A percentile compares a stretch with the other conserved stretches of the same genome.
phyloP scores from a whole-genome alignment of 2,113 vertebrate species.

The Notarius lentiginosus region DNA sequence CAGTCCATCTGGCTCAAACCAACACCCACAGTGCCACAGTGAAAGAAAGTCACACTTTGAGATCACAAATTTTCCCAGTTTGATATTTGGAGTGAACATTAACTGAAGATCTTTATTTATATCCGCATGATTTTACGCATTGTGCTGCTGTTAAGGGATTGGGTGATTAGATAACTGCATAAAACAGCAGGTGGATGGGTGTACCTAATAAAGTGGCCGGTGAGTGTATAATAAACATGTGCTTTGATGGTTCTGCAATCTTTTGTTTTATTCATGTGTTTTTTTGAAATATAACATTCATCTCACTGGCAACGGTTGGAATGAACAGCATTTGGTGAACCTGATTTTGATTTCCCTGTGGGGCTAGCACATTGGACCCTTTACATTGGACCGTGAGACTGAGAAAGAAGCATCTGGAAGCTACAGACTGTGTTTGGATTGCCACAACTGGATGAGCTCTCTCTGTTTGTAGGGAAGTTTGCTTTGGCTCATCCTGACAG shows the following conservation, averaged over 20 bases:
- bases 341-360: conserved; percentile 40
- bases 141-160: too few relatives aligned
- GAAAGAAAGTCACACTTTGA: too few relatives aligned
- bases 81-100: too few relatives aligned
- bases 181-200: too few relatives aligned
- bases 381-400: conserved; percentile 38
- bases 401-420: conserved; percentile 69
- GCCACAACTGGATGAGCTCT: conserved; percentile 70
- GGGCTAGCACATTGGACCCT: not conserved
- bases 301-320: conserved; percentile 47
- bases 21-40: too few relatives aligned
- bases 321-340: conserved; percentile 33
- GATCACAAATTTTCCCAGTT: too few relatives aligned
- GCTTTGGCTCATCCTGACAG: conserved; percentile 41
- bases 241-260: not conserved
- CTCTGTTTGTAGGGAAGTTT: conserved; percentile 37
- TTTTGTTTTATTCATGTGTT: not conserved
- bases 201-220: too few relatives aligned
- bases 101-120: too few relatives aligned
- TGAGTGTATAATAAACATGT: not conserved
- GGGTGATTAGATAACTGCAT: too few relatives aligned
- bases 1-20: too few relatives aligned
- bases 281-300: not conserved
- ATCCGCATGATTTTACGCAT: too few relatives aligned
- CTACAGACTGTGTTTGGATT: conserved; percentile 75